These are phyloP conservation scores for Micropoecilia bifurca DNA, from an alignment of 2,797 vertebrate species.

Conservation along the genomic window DNA sequence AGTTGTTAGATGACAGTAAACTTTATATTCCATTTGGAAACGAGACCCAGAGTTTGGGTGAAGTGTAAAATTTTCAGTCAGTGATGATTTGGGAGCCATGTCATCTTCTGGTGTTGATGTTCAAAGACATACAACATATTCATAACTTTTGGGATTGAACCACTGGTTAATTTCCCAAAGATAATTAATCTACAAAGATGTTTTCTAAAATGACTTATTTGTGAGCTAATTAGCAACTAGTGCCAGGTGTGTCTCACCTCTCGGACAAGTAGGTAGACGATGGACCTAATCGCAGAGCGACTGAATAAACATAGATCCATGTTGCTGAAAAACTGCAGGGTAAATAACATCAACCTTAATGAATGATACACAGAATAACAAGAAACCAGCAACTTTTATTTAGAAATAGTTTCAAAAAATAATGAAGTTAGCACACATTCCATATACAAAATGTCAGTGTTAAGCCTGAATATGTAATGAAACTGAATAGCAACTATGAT, in stretches of 20 bases:
- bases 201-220: neutral
- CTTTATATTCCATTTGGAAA: neutral
- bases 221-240: too few species aligned
- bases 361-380: slow-evolving; percentile 53
- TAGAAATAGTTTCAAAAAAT: slow-evolving; percentile 87
- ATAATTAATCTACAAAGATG: neutral
- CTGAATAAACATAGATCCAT: neutral
- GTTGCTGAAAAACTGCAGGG: neutral
- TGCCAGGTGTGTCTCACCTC: neutral
- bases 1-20: neutral
- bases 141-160: too few species aligned
- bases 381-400: slow-evolving; percentile 84
- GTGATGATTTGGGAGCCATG: neutral
- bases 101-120: neutral
- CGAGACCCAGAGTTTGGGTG: neutral
- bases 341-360: neutral
- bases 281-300: neutral
- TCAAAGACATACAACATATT: too few species aligned
- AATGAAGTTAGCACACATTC: slow-evolving; percentile 87
- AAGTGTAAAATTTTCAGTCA: neutral
- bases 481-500: slow-evolving; percentile 69
- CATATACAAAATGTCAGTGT: slow-evolving; percentile 86
- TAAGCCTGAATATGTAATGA: slow-evolving; percentile 75
- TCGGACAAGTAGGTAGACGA: neutral
- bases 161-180: neutral